phyloP scores from a whole-genome alignment of 2,888 invertebrate species.

The Scrobipalpa costella region DNA sequence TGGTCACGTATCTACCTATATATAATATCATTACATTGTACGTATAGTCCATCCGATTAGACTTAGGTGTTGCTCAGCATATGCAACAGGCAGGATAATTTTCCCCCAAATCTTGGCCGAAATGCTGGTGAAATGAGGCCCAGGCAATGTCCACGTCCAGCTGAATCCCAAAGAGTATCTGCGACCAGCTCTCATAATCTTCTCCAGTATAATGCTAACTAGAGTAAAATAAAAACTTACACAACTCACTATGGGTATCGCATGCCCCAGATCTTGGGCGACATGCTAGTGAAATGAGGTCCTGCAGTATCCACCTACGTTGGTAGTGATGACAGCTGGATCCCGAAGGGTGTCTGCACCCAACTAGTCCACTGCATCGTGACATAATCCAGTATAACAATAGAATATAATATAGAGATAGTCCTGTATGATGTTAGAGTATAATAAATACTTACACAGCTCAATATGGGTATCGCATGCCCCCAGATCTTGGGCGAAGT shows the following conservation, averaged over 20 bases:
- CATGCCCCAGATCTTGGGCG: background rate
- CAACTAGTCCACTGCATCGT: conserved; percentile 91
- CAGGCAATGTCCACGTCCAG: no score
- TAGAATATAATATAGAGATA: background rate
- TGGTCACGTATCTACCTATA: no score
- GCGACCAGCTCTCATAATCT: no score
- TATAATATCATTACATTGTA: no score
- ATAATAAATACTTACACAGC: conserved; percentile 82
- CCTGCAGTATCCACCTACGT: background rate
- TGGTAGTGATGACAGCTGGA: conserved; percentile 89
- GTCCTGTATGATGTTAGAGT: background rate
- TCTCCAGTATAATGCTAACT: no score
- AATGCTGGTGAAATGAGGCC: no score
- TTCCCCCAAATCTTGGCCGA: no score
- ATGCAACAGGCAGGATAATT: no score
- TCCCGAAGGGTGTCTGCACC: conserved; percentile 85
- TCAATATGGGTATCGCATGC: conserved; percentile 87
- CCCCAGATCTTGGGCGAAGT: conserved; percentile 87
- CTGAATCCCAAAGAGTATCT: no score
- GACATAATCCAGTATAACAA: no score
- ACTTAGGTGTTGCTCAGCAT: no score
- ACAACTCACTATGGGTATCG: background rate
- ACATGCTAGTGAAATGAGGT: background rate
- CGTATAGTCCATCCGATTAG: no score
- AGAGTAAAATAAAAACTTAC: background rate